Evolutionary conservation across 2,888 invertebrate genomes (phyloP).

Genomic region (Keiferia lycopersicella): DNA sequence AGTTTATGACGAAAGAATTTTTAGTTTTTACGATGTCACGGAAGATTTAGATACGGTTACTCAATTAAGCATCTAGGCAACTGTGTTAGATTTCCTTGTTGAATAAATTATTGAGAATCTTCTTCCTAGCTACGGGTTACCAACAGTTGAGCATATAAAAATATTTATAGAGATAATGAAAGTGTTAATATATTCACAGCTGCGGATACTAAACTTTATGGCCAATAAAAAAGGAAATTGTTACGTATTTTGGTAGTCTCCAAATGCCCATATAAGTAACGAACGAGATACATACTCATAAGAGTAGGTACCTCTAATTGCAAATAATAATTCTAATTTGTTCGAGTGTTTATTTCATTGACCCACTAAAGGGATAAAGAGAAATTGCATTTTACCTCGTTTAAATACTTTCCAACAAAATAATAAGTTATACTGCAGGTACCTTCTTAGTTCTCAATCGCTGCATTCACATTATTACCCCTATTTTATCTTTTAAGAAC

Average conservation of each 20-base stretch:
- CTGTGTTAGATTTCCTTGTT: not conserved
- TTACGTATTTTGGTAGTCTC: not conserved
- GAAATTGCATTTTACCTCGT: not conserved
- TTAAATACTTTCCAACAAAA: no score
- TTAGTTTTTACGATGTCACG: conserved; percentile 4
- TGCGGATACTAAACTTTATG: not conserved
- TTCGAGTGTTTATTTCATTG: not conserved
- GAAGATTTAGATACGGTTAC: conserved; percentile 7
- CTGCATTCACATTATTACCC: no score
- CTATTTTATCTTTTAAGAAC: no score
- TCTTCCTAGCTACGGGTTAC: not conserved
- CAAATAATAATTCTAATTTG: not conserved
- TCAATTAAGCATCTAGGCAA: not conserved
- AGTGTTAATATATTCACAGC: not conserved
- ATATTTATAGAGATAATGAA: not conserved
- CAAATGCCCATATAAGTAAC: not conserved
- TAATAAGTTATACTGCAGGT: no score
- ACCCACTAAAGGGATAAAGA: not conserved
- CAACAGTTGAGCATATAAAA: not conserved
- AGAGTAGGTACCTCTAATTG: not conserved
- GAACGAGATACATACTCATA: not conserved
- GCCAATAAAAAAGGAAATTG: not conserved
- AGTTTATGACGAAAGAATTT: not conserved
- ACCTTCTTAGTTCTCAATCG: not conserved
- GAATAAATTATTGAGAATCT: not conserved